Evolutionary conservation across 2,113 vertebrate species (phyloP), one percentile per base, ranked within the genome.

Genomic region (Recurvirostra avosetta): DNA sequence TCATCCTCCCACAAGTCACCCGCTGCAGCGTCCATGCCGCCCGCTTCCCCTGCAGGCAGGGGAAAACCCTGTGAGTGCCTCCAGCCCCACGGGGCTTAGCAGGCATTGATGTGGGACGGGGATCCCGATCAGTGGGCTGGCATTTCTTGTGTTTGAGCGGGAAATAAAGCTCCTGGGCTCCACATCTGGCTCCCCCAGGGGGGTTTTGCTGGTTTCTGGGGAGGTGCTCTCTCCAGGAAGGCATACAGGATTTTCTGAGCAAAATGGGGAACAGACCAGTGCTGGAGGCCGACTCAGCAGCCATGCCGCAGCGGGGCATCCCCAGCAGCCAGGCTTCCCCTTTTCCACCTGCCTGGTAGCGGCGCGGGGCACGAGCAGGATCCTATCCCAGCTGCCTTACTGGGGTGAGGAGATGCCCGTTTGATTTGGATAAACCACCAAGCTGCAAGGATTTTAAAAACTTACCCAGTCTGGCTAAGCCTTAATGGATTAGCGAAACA

Each of bases 311-410:
- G 58, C 2, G 1, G 38, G 86, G 34, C 55, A 65, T 70, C 82
- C 72, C 72, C 0, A 0, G 29, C 0, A 3, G 55, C 41, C 86
- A 13, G 68, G 59, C 67, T 89, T 58, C 30, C 83, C 40, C 53
- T 92, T 55, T 66, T 1, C 47, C 3, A 3, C 18, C n/a, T 5
- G 9, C 38, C 61, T 8, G 56, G 47, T 20, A 30, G 47, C 8
- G 3, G 2, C 3, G 0, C 0, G 1, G 71, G 36, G 20, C 40
- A 49, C 0, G 2, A 77, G 71, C 1, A 1, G 59, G 58, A 7
- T 38, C 43, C 67, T 27, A 5, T 53, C 59, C 45, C 65, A 41
- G 68, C 40, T 0, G 0, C 58, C 52, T 67, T 29, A 3, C 63
- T 11, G 53, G 26, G 77, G 21, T 0, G 0, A 40, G 43, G 61